phyloP scores from a whole-genome alignment of 2,888 invertebrate genomes.

The Rutpela maculata region DNA sequence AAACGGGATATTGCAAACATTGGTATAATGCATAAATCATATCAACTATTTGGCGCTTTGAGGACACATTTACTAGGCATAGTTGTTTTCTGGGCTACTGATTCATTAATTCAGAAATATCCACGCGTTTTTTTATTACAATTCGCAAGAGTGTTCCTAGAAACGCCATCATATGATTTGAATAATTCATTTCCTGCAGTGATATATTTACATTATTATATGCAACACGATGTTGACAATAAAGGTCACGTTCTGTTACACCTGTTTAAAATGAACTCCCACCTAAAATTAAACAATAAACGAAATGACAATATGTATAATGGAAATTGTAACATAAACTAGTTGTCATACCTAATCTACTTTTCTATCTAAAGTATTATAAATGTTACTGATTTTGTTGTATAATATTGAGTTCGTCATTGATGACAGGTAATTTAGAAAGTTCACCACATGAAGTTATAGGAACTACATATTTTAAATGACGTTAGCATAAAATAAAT shows the following conservation, averaged over 20 bases:
- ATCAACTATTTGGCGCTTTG: no score
- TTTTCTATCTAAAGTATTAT: neutral
- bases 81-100: neutral
- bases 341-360: constrained; percentile 7
- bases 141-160: neutral
- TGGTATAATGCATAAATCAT: no score
- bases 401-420: constrained; percentile 3
- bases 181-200: constrained; percentile 30
- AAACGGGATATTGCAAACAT: no score
- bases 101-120: neutral
- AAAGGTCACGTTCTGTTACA: constrained; percentile 37
- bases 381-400: constrained; percentile 7
- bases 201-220: constrained; percentile 32
- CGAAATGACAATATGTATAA: constrained; percentile 7
- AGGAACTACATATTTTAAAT: neutral
- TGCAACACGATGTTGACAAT: constrained; percentile 25
- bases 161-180: constrained; percentile 18
- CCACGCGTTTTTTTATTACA: neutral
- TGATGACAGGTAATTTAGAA: neutral
- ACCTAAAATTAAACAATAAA: constrained; percentile 9
- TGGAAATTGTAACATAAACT: constrained; percentile 3
- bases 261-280: constrained; percentile 16
- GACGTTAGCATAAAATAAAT: neutral
- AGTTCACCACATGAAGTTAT: constrained; percentile 1
- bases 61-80: neutral